Base-by-base conservation (phyloP, 1,140 invertebrate genomes). In the Drosophila parabipectinata region DNA sequence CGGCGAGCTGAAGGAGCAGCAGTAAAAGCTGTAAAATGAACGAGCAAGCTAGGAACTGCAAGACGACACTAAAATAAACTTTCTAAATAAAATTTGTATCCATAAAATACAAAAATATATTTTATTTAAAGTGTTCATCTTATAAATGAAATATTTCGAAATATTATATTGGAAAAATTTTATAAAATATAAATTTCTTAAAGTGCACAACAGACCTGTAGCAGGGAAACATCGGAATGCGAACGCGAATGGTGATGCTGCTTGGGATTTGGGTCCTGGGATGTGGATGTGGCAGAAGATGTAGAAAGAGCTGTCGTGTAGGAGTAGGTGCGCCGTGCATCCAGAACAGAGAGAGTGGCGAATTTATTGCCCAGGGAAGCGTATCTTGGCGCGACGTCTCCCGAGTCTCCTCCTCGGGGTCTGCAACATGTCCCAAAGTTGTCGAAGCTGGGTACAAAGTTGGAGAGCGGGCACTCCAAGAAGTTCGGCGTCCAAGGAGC, bases 301-400 rank as follows among this genome's bases (percentile, higher is more conserved):
- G 14, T 6, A 30, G n/a, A 14, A n/a, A 21, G 61, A 32, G 63
- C 34, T 53, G 39, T 47, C 62, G 30, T 54, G 41, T 57, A 41
- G 56, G 73, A 39, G 53, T 60, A 57, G 47, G 72, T 56, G 30
- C 57, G 72, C 58, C 55, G 24, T 47, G 55, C 26, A 57, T 24
- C 47, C 58, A 64, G 54, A 53, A 44, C 41, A 44, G n/a, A 44
- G 64, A 60, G 66, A 69, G 78, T 50, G 57, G 60, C 72, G 67
- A 87, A 87, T 87, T 87, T 87, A 87, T 87, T 88, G 83, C 83
- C 83, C 63, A 83, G 83, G 83, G 83, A 87, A 83, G 79, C 83
- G 83, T 83, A 83, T 88, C 82, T 69, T 79, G 67, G 64, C 67
- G 41, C 67, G 51, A 48, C 67, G 64, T 74, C 69, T 75, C 77